Conservation (phyloP, 2,888 invertebrate genomes). For the Notodonta ziczac region DNA sequence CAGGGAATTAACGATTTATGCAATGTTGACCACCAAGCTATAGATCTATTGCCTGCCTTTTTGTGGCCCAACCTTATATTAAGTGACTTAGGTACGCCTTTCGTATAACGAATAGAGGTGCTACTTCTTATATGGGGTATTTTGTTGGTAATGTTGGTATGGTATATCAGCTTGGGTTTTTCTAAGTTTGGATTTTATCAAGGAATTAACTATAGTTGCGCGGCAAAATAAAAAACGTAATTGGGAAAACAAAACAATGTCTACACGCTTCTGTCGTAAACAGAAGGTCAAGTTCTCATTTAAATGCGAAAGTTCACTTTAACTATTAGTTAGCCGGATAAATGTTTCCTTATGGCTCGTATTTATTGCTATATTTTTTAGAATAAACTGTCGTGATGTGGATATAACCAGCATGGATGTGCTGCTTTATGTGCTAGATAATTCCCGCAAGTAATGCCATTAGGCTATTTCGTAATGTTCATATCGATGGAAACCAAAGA, state of each 20-base stretch:
- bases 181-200: background rate
- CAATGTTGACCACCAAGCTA: background rate
- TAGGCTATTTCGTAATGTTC: too few species aligned
- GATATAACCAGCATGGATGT: too few species aligned
- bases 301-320: conserved; percentile 2
- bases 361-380: conserved; percentile 1
- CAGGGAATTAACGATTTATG: conserved; percentile 1
- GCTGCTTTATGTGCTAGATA: too few species aligned
- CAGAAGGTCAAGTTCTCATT: conserved; percentile 5
- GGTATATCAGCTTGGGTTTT: background rate
- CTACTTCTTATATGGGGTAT: too few species aligned
- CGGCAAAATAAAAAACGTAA: background rate
- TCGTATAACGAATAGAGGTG: background rate
- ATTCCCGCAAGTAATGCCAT: too few species aligned
- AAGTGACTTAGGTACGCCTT: background rate
- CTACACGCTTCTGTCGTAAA: conserved; percentile 1
- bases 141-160: background rate
- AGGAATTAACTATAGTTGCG: background rate
- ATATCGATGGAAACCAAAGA: too few species aligned
- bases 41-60: background rate
- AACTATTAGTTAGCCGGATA: background rate
- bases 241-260: background rate
- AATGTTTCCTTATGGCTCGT: conserved; percentile 3
- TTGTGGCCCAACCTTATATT: background rate
- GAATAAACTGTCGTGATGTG: background rate